These are phyloP conservation scores for Onthophagus taurus DNA, from an alignment of 1,140 invertebrate genomes.

Conservation along the genomic window DNA sequence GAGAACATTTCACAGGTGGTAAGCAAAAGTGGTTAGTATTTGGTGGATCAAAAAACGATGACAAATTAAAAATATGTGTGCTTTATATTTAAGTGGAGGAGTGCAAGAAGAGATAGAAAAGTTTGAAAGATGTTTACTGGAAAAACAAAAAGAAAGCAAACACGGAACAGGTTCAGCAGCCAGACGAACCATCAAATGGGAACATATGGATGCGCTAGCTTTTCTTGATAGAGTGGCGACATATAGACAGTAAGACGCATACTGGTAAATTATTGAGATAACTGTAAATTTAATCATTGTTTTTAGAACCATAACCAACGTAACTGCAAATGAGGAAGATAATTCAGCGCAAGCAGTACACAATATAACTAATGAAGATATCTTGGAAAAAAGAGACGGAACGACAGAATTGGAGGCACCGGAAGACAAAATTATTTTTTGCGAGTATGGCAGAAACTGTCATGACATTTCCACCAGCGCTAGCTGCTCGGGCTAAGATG, in stretches of 20 bases:
- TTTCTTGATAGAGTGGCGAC: conserved; percentile 1
- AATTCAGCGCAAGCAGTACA: background rate
- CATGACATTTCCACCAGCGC: conserved; percentile 4
- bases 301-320: background rate
- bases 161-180: background rate
- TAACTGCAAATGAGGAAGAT: background rate
- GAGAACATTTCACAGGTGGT: background rate
- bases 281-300: background rate
- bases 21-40: conserved; percentile 1
- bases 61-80: background rate
- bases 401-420: background rate
- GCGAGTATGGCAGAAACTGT: conserved; percentile 23
- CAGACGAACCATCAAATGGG: conserved; percentile 2
- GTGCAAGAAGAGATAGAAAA: no score
- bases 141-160: conserved; percentile 3
- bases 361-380: background rate
- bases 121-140: conserved; percentile 1
- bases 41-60: background rate
- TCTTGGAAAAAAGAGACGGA: background rate
- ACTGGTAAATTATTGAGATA: conserved; percentile 2
- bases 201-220: conserved; percentile 12
- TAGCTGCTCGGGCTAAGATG: conserved; percentile 1
- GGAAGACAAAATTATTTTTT: conserved; percentile 16
- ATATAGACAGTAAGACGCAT: conserved; percentile 9
- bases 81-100: conserved; percentile 1